Evolutionary conservation across 2,797 vertebrate genomes (phyloP).

Genomic region (Menidia menidia): DNA sequence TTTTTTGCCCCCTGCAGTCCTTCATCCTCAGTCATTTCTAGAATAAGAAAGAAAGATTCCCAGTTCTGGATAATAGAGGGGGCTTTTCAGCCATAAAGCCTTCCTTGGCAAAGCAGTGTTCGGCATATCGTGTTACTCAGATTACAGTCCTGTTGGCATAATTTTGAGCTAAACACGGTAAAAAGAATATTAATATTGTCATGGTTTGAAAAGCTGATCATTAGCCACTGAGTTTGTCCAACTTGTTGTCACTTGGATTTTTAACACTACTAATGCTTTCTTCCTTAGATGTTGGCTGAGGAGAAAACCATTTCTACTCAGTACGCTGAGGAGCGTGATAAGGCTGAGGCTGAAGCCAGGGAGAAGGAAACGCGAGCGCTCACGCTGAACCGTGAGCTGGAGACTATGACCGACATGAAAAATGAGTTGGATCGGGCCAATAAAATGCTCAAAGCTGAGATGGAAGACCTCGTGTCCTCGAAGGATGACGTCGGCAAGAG

Average conservation of each 20-base stretch:
- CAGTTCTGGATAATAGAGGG: no score
- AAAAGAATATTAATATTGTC: no score
- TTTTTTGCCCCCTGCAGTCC: no score
- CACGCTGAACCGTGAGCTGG: slow-evolving; percentile 89
- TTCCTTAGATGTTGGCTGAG: slow-evolving; percentile 89
- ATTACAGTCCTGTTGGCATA: no score
- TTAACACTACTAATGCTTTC: not conserved
- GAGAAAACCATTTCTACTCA: slow-evolving; percentile 92
- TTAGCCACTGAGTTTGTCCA: no score
- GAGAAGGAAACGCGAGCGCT: slow-evolving; percentile 95
- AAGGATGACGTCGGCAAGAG: slow-evolving; percentile 97
- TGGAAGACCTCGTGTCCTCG: slow-evolving; percentile 95
- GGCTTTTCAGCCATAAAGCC: no score
- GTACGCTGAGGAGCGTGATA: slow-evolving; percentile 92
- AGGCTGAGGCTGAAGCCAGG: slow-evolving; percentile 93
- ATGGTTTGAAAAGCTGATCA: no score
- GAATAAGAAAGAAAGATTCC: no score
- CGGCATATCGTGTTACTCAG: no score
- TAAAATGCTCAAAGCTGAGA: slow-evolving; percentile 91
- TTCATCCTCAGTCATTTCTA: no score
- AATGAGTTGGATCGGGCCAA: slow-evolving; percentile 91
- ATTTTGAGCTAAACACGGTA: no score
- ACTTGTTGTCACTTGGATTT: not conserved
- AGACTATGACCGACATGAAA: slow-evolving; percentile 87
- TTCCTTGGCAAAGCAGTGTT: no score